Percentiles rank a stretch among this genome's conserved stretches.
These are phyloP conservation scores for Forficula auricularia DNA, from an alignment of 1,140 invertebrate genomes.

Conservation along the genomic window DNA sequence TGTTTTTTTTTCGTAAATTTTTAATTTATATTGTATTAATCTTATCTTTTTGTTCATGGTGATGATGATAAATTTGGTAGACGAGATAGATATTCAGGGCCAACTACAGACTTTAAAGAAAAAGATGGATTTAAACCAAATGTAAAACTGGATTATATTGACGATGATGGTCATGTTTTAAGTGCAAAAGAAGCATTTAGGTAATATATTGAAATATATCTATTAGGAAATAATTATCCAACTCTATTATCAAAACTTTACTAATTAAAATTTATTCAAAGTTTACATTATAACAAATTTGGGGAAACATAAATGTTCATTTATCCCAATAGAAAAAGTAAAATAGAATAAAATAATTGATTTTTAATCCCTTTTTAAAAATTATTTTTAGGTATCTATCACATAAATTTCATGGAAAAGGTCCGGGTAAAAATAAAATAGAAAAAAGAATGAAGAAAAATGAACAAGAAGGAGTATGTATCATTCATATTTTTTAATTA, in stretches of 20 bases:
- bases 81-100: conserved; percentile 65
- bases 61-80: conserved; percentile 69
- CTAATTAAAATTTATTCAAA: too few species aligned
- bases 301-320: too few species aligned
- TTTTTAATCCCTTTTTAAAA: too few species aligned
- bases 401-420: conserved; percentile 98
- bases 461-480: conserved; percentile 71
- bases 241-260: too few species aligned
- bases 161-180: conserved; percentile 80
- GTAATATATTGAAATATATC: conserved; percentile 22
- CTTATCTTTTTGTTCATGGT: conserved; percentile 25
- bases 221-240: too few species aligned
- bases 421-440: conserved; percentile 94
- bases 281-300: not conserved
- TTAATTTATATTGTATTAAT: not conserved
- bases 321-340: too few species aligned
- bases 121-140: conserved; percentile 86
- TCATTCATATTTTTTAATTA: conserved; percentile 1
- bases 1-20: conserved; percentile 17
- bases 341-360: too few species aligned
- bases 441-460: conserved; percentile 93
- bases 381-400: conserved; percentile 51
- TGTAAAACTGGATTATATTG: conserved; percentile 93
- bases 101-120: conserved; percentile 83
- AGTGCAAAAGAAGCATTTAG: conserved; percentile 90